Evolutionary conservation across 2,113 vertebrate genomes (phyloP).

Genomic region (Petrocephalus microphthalmus): DNA sequence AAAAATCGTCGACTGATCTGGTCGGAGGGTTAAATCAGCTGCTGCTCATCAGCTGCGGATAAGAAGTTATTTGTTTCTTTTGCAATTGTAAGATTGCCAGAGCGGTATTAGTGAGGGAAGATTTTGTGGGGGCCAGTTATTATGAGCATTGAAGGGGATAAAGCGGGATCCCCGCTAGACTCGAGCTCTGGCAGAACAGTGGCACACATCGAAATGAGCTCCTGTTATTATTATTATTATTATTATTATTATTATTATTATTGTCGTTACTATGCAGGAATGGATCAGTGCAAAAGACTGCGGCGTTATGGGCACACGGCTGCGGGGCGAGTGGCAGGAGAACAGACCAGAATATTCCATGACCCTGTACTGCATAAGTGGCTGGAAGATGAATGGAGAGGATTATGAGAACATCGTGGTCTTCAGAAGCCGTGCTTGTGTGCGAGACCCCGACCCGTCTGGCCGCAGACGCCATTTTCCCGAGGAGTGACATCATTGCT

Average conservation of each 20-base stretch:
- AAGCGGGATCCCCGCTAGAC: neutral
- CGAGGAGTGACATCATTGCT: neutral
- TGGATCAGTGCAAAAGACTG: neutral
- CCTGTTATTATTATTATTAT: neutral
- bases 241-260: neutral
- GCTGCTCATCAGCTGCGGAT: neutral
- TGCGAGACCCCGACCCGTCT: neutral
- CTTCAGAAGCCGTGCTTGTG: neutral
- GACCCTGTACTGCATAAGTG: neutral
- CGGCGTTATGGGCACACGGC: neutral
- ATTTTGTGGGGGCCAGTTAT: neutral
- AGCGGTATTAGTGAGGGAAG: neutral
- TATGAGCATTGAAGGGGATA: neutral
- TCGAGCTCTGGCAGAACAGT: neutral
- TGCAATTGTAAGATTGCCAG: neutral
- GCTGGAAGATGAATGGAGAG: neutral
- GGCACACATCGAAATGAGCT: neutral
- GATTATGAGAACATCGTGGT: neutral
- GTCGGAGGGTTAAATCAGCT: neutral
- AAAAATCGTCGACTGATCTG: neutral
- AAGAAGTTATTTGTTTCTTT: neutral
- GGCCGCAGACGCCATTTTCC: neutral
- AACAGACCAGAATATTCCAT: neutral
- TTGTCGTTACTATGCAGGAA: neutral
- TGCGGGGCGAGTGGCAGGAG: neutral